These are phyloP conservation scores for Deroplatys truncata DNA, from an alignment of 2,888 invertebrate species.

Conservation along the genomic window DNA sequence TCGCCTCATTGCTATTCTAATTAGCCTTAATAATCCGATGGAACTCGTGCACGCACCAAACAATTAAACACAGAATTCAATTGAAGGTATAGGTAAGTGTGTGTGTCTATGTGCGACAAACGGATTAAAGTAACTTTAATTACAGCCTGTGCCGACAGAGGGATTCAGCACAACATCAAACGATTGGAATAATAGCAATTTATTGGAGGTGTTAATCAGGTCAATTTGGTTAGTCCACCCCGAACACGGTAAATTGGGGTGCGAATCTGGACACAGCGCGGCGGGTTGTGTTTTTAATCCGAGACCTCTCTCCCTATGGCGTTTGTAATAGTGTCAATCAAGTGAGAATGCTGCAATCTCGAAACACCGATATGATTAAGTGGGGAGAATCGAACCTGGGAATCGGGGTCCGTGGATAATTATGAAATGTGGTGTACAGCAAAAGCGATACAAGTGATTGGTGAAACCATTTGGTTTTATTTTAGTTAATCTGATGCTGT, in stretches of 20 bases:
- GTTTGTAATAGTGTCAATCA: not conserved
- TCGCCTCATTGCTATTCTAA: conserved; percentile 6
- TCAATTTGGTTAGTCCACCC: conserved; percentile 1
- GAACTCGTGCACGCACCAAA: not conserved
- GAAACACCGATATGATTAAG: not conserved
- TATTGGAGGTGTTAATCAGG: conserved; percentile 11
- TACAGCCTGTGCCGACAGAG: conserved; percentile 3
- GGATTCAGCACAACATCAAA: not conserved
- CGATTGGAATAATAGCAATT: conserved; percentile 11
- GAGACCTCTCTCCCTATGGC: not conserved
- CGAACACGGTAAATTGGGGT: not conserved
- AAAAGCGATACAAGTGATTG: not conserved
- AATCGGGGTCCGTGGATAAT: not conserved
- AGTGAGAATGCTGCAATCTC: not conserved
- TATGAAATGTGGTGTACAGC: not conserved
- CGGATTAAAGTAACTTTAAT: conserved; percentile 12
- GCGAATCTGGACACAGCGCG: not conserved
- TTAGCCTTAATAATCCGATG: conserved; percentile 11
- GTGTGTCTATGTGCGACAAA: not conserved
- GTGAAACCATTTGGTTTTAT: not conserved
- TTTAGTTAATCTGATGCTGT: no score
- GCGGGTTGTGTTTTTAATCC: not conserved
- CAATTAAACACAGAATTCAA: conserved; percentile 11
- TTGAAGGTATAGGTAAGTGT: not conserved
- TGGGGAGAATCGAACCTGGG: not conserved